Conservation (phyloP, 1,140 invertebrate species). For the Galendromus occidentalis region DNA sequence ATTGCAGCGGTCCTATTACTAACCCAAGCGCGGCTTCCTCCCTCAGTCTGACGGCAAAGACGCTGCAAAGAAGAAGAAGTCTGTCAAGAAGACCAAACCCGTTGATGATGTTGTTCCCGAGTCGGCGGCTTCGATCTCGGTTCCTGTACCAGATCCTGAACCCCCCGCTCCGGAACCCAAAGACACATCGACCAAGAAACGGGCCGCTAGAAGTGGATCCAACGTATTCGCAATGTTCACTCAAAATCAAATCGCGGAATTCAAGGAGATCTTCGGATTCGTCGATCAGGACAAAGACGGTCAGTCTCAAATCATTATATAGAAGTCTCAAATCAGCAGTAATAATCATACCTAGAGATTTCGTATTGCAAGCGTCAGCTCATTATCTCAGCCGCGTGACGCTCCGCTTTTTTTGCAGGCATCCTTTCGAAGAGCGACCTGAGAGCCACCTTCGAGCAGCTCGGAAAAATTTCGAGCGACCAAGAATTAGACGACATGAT, state of each 20-base stretch:
- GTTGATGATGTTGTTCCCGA: not conserved
- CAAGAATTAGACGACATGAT: conserved; percentile 80
- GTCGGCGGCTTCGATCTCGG: not conserved
- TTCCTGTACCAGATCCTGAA: not conserved
- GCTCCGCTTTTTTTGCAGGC: conserved; percentile 29
- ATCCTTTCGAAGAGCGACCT: conserved; percentile 89
- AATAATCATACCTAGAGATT: no score
- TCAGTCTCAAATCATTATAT: conserved; percentile 15
- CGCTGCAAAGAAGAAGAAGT: not conserved
- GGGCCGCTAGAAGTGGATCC: conserved; percentile 54
- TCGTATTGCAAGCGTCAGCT: no score
- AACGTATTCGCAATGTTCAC: conserved; percentile 90
- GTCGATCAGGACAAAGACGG: conserved; percentile 95
- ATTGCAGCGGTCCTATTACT: not conserved
- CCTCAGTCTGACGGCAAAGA: not conserved
- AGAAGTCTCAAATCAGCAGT: no score
- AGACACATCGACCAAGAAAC: conserved; percentile 54
- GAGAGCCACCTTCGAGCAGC: conserved; percentile 66
- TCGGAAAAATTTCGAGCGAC: conserved; percentile 51
- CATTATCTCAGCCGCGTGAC: not conserved
- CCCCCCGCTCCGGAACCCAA: not conserved
- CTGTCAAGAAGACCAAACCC: not conserved
- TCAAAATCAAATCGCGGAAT: conserved; percentile 80
- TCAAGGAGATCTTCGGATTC: conserved; percentile 93
- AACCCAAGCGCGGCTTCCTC: not conserved